Evolutionary conservation across 1,140 invertebrate species (phyloP).

Genomic region (Harpegnathos saltator): DNA sequence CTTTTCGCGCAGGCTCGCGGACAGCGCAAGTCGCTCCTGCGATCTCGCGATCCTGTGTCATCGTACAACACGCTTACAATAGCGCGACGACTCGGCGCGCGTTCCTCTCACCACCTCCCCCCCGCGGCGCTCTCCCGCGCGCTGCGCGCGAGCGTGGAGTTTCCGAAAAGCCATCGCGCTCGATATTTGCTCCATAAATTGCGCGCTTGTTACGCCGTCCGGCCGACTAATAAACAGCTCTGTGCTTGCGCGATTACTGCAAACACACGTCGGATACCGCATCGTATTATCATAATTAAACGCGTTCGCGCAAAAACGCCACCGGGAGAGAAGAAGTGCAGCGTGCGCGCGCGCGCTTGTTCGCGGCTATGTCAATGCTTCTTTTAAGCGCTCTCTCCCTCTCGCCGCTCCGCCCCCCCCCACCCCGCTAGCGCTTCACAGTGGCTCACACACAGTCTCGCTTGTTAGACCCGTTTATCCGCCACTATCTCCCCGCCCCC

Average conservation of each 20-base stretch:
- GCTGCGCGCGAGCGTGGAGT: no score
- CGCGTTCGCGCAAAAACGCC: neutral
- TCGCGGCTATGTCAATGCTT: constrained; percentile 32
- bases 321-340: neutral
- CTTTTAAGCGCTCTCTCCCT: constrained; percentile 8
- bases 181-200: no score
- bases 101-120: no score
- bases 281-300: constrained; percentile 16
- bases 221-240: neutral
- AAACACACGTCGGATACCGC: constrained; percentile 17
- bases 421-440: constrained; percentile 23
- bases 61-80: no score
- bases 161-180: no score
- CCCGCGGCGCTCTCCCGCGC: no score
- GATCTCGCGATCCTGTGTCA: no score
- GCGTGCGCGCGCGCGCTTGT: neutral
- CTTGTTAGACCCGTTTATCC: constrained; percentile 58
- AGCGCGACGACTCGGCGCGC: no score
- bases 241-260: no score
- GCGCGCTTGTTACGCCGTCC: no score
- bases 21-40: constrained; percentile 42
- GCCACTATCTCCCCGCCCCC: neutral
- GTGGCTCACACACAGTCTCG: constrained; percentile 36
- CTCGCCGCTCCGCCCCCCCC: no score
- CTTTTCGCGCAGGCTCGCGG: constrained; percentile 47